A percentile compares a stretch with the other conserved stretches of the same genome.
Evolutionary conservation across 2,888 invertebrate genomes (phyloP).

Genomic region (Diloba caeruleocephala): DNA sequence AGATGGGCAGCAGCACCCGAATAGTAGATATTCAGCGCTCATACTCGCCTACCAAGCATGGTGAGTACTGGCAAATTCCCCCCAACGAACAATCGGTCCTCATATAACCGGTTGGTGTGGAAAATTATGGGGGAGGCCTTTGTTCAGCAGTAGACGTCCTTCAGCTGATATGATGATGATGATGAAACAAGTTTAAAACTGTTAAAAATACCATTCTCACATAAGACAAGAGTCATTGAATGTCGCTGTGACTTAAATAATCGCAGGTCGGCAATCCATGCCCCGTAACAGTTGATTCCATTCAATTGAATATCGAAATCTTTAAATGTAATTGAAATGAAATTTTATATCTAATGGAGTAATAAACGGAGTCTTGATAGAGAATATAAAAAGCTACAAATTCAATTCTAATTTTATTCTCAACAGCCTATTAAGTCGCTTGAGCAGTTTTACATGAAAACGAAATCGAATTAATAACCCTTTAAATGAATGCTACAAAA

Average conservation of each 20-base stretch:
- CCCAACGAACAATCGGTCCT: too few relatives aligned
- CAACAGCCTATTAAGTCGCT: constrained; percentile 17
- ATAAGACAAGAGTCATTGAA: not conserved
- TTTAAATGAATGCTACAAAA: constrained; percentile 5
- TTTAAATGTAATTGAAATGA: constrained; percentile 34
- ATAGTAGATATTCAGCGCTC: too few relatives aligned
- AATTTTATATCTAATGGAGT: constrained; percentile 26
- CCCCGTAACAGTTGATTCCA: constrained; percentile 19
- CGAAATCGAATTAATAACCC: constrained; percentile 28
- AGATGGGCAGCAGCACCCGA: too few relatives aligned
- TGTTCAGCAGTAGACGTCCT: too few relatives aligned
- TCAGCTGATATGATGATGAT: too few relatives aligned
- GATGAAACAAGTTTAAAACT: too few relatives aligned
- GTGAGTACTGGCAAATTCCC: too few relatives aligned
- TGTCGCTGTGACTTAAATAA: not conserved
- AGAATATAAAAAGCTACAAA: constrained; percentile 30
- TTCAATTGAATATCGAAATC: constrained; percentile 21
- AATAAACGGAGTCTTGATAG: constrained; percentile 16
- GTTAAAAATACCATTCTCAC: too few relatives aligned
- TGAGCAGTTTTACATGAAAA: constrained; percentile 25
- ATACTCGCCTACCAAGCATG: too few relatives aligned
- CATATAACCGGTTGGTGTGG: too few relatives aligned
- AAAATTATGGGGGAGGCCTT: too few relatives aligned
- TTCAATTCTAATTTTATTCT: constrained; percentile 36
- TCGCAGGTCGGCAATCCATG: constrained; percentile 4